A percentile compares a stretch with the other conserved stretches of the same genome.
These are phyloP conservation scores for Strix uralensis DNA, from an alignment of 2,113 vertebrate genomes.

Conservation along the genomic window DNA sequence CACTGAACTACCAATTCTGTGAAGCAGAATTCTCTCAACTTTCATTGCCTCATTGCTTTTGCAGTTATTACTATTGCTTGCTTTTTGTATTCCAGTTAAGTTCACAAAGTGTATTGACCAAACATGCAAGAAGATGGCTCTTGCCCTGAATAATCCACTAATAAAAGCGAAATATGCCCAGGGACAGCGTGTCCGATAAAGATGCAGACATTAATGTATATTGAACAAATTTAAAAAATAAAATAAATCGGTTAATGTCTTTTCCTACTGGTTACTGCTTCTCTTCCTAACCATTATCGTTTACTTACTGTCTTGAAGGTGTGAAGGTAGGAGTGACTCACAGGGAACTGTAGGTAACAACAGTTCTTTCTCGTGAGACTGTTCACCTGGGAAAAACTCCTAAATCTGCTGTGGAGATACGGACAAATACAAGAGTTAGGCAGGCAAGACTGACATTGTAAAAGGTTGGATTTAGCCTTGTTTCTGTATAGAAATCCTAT, in stretches of 20 bases:
- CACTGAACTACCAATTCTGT: background rate
- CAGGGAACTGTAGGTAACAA: background rate
- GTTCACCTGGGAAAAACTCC: background rate
- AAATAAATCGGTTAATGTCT: background rate
- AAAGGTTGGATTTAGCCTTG: background rate
- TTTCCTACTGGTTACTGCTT: background rate
- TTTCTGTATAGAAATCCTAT: background rate
- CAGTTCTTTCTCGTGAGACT: background rate
- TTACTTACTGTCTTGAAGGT: background rate
- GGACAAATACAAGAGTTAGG: background rate
- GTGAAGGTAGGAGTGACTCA: background rate
- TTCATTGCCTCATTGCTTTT: background rate
- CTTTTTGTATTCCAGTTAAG: background rate
- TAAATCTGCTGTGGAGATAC: background rate
- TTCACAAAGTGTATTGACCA: background rate
- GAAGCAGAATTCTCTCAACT: background rate
- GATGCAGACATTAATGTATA: background rate
- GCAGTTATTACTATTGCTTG: background rate
- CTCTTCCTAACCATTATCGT: background rate
- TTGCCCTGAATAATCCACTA: background rate
- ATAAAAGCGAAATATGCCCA: background rate
- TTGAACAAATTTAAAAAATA: background rate
- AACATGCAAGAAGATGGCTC: background rate
- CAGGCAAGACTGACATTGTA: background rate
- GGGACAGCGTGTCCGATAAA: background rate